A percentile compares a stretch with the other conserved stretches of the same genome.
These are phyloP conservation scores for Drosophila lutescens DNA, from an alignment of 2,888 invertebrate genomes.

Conservation along the genomic window DNA sequence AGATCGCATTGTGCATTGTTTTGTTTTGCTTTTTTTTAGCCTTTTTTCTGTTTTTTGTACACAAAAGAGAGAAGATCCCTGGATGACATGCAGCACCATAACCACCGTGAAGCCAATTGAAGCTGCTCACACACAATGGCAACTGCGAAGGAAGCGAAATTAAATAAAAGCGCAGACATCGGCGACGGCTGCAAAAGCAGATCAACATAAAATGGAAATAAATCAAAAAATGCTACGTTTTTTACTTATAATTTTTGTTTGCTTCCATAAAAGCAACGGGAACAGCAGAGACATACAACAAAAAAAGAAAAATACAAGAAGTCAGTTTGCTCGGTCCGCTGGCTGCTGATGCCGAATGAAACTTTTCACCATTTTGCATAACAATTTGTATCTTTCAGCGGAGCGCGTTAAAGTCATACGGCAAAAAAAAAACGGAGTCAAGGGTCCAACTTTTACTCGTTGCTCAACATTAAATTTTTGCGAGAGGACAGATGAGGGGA, in stretches of 20 bases:
- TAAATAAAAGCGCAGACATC: slow-evolving; percentile 70
- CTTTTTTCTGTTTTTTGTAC: not conserved
- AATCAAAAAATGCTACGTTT: slow-evolving; percentile 58
- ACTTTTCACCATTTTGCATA: slow-evolving; percentile 81
- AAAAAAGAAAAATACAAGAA: slow-evolving; percentile 18
- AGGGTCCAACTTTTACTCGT: slow-evolving; percentile 75
- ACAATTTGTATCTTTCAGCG: slow-evolving; percentile 80
- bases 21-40: slow-evolving; percentile 20
- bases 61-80: slow-evolving; percentile 20
- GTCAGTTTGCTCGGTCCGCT: slow-evolving; percentile 54
- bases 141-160: slow-evolving; percentile 57
- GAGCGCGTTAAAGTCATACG: slow-evolving; percentile 75
- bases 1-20: slow-evolving; percentile 66
- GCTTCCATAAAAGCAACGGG: slow-evolving; percentile 62
- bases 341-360: slow-evolving; percentile 67
- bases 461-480: slow-evolving; percentile 71
- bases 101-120: slow-evolving; percentile 75
- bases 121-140: slow-evolving; percentile 52
- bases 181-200: slow-evolving; percentile 59
- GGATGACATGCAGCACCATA: slow-evolving; percentile 43
- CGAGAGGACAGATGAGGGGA: slow-evolving; percentile 21
- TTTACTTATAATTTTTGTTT: slow-evolving; percentile 16
- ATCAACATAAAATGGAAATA: slow-evolving; percentile 80
- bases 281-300: slow-evolving; percentile 30
- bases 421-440: slow-evolving; percentile 37